Evolutionary conservation across 1,140 invertebrate species (phyloP), one percentile per base, ranked within the genome.

Genomic region (Branchinecta lindahli): DNA sequence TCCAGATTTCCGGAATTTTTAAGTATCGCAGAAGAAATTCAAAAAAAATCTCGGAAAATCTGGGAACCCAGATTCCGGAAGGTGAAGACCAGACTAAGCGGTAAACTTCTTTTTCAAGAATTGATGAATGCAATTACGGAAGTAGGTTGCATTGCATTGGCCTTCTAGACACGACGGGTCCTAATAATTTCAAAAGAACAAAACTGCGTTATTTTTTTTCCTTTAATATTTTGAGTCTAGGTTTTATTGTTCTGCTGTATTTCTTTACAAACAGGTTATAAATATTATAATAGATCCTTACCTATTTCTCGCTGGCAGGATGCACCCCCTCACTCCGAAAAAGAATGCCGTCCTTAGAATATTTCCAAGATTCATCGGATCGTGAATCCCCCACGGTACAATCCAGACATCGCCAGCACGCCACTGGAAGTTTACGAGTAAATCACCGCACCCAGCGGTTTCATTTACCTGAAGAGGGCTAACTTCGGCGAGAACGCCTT

Each of bases 341-440:
- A 61, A 61, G 18, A 20, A 12, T 61, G 52, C 52, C 12, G 52
- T 61, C 18, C 52, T 61, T 61, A 61, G 18, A 61, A 61, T 61
- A 61, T 61, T 61, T 61, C 52, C 52, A 15, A 61, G 52, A 61
- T 61, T 61, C 52, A 61, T 61, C 18, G 52, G 52, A 20, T 61
- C 52, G 12, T 61, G 52, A 61, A 61, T 61, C 18, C 18, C 52
- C 52, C 52, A 61, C 12, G 52, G 52, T 15, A 61, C 18, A 6
- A 61, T 61, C 52, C 52, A 61, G 2, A 33, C 33, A 33, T 33
- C 33, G 33, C 33, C 33, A 33, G 33, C 33, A 15, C 52, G 12
- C 12, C 52, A 15, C 12, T 61, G 12, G 18, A 15, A 12, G 18
- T 20, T 61, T 20, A 61, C 12, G 52, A 61, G 12, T 15, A 61